These are phyloP conservation scores for Polyploca ridens DNA, from an alignment of 2,888 invertebrate genomes.

Conservation along the genomic window DNA sequence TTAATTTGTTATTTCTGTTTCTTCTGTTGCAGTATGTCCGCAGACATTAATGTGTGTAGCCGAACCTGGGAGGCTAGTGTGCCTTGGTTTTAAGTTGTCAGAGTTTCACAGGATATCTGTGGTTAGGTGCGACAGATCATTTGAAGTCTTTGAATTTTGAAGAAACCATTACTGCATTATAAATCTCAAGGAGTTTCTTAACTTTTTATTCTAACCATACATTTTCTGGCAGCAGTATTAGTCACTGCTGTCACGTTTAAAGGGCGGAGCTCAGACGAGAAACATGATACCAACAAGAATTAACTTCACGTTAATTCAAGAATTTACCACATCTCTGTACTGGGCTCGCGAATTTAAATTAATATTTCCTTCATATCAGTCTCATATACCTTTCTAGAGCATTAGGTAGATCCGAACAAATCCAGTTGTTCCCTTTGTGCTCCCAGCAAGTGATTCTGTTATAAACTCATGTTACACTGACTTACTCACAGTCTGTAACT, in stretches of 20 bases:
- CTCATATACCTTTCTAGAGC: conserved; percentile 42
- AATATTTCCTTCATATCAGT: conserved; percentile 45
- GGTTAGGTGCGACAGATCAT: too few relatives aligned
- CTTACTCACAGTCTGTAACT: conserved; percentile 46
- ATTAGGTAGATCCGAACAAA: conserved; percentile 46
- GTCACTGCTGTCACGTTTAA: background rate
- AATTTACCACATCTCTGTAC: background rate
- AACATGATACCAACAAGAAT: background rate
- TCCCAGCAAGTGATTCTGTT: conserved; percentile 45
- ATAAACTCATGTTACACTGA: conserved; percentile 52
- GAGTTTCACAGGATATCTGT: too few relatives aligned
- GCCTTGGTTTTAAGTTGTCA: too few relatives aligned
- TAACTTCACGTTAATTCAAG: conserved; percentile 10
- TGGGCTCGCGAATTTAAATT: conserved; percentile 34
- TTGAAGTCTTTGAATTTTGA: too few relatives aligned
- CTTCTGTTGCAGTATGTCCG: too few relatives aligned
- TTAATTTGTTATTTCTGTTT: too few relatives aligned
- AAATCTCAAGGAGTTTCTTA: too few relatives aligned
- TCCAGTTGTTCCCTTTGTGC: conserved; percentile 54
- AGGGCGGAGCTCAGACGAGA: background rate
- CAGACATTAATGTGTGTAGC: too few relatives aligned
- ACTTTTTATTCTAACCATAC: too few relatives aligned
- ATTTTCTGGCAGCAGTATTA: too few relatives aligned
- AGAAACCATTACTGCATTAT: too few relatives aligned
- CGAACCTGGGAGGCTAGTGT: too few relatives aligned